Evolutionary conservation across 2,797 vertebrate genomes (phyloP).

Genomic region (Takifugu ocellatus): DNA sequence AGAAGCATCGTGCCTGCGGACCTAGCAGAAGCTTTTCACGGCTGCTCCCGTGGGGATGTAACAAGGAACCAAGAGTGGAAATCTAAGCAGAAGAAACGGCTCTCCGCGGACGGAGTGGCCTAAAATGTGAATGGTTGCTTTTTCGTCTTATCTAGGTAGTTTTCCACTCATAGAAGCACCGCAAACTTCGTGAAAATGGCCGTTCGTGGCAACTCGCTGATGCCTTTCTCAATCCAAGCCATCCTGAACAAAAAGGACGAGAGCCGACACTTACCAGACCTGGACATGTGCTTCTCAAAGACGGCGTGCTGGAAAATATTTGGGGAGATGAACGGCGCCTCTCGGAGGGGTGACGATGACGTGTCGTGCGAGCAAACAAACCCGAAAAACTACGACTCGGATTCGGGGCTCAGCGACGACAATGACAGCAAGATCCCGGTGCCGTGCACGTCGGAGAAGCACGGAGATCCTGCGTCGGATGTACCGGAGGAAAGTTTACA

Average conservation of each 20-base stretch:
- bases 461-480: slow-evolving; percentile 65
- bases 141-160: neutral
- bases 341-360: slow-evolving; percentile 53
- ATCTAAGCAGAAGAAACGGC: slow-evolving; percentile 21
- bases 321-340: slow-evolving; percentile 71
- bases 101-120: slow-evolving; percentile 35
- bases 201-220: slow-evolving; percentile 84
- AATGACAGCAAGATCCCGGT: slow-evolving; percentile 75
- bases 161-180: neutral
- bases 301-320: slow-evolving; percentile 89
- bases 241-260: slow-evolving; percentile 93
- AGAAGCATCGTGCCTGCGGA: slow-evolving; percentile 63
- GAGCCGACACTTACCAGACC: slow-evolving; percentile 70
- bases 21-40: slow-evolving; percentile 49
- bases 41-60: slow-evolving; percentile 60
- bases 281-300: slow-evolving; percentile 82
- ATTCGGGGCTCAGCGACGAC: slow-evolving; percentile 91
- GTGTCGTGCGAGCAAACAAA: slow-evolving; percentile 64
- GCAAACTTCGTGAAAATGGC: slow-evolving; percentile 78
- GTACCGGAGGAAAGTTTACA: slow-evolving; percentile 72
- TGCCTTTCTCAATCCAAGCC: slow-evolving; percentile 96
- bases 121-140: slow-evolving; percentile 60
- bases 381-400: slow-evolving; percentile 85
- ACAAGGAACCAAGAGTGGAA: slow-evolving; percentile 41
- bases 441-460: slow-evolving; percentile 64